Evolutionary conservation across 1,140 invertebrate genomes (phyloP), one percentile per base, ranked within the genome.

Genomic region (Lepidurus packardi): DNA sequence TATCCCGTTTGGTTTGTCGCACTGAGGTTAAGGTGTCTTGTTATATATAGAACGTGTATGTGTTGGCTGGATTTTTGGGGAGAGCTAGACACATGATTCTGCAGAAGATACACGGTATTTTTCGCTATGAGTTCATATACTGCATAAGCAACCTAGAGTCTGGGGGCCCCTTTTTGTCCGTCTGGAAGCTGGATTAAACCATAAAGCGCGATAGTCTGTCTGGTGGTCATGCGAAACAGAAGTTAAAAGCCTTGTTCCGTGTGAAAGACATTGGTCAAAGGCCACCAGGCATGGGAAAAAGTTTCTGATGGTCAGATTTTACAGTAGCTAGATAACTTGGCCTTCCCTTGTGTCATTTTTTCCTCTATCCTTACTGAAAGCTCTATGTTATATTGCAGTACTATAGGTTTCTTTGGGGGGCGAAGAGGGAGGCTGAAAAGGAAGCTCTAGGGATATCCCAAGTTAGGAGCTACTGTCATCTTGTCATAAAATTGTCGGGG

Each of bases 191-290:
- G 53, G 53, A 65, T 65, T 65, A 65, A 65, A 65, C 53, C 53
- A 65, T 65, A 65, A 65, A 65, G 53, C 21, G 53, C 21, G 53
- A 65, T 65, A 65, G 53, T 65, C 53, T 65, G 53, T 65, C 53
- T 65, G 53, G 13, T 7, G 53, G 53, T 65, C 53, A 65, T 65
- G 53, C 53, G 53, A 65, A 65, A 65, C 53, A 65, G 53, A 65
- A 65, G 53, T 65, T 65, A 65, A 65, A 65, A 65, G 53, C 53
- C 53, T 21, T 65, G 53, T 21, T n/a, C 21, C 53, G 53, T 13
- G 53, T 65, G 53, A 65, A 65, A 65, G 16, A 16, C 21, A n/a
- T 65, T 65, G 53, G 53, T 16, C 21, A 11, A 65, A 16, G 9
- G 16, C 53, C 53, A 65, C 16, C 53, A 65, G 53, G 53, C 53